phyloP scores from a whole-genome alignment of 2,113 vertebrate genomes.

The Cyanistes caeruleus region DNA sequence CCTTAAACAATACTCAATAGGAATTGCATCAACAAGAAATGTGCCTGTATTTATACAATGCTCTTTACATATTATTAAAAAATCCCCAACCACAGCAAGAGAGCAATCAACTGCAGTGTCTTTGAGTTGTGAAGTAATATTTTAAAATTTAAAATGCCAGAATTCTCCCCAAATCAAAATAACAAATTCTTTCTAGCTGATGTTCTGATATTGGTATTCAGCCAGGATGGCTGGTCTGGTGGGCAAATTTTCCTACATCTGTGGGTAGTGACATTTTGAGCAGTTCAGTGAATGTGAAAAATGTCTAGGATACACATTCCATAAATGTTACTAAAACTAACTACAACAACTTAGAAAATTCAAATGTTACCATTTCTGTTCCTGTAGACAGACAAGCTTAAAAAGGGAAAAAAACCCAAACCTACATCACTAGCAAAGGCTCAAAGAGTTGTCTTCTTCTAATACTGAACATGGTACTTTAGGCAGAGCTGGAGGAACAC shows the following conservation, averaged over 20 bases:
- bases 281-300: not conserved
- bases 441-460: not conserved
- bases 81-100: not conserved
- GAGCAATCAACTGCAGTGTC: not conserved
- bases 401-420: not conserved
- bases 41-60: not conserved
- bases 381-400: not conserved
- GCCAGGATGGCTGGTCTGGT: not conserved
- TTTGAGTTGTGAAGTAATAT: not conserved
- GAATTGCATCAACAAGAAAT: not conserved
- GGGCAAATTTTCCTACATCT: constrained; percentile 15
- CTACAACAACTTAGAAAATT: not conserved
- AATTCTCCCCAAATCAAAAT: not conserved
- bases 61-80: not conserved
- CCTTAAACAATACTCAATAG: not conserved
- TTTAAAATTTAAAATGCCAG: not conserved
- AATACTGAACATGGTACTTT: not conserved
- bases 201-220: not conserved
- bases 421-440: not conserved
- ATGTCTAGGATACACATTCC: not conserved
- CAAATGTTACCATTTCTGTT: not conserved
- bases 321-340: not conserved
- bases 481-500: not conserved
- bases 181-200: not conserved
- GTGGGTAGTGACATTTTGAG: constrained; percentile 48